Conservation (phyloP, 2,113 vertebrate genomes). For the Crotalus helleri region DNA sequence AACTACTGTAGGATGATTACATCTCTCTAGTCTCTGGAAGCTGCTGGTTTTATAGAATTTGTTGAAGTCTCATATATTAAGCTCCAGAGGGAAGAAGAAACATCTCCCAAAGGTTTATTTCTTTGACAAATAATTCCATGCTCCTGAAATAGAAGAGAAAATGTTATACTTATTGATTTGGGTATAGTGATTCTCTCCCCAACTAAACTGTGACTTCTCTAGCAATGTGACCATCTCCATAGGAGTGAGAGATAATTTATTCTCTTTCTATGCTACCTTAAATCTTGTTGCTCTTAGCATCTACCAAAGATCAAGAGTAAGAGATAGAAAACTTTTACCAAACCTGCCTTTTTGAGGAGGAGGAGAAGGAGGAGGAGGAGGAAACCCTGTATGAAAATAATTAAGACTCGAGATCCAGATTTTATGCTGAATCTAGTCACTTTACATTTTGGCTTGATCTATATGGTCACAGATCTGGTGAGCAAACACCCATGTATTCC, state of each 20-base stretch:
- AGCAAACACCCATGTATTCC: not conserved
- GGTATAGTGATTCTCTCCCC: not conserved
- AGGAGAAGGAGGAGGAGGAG: not conserved
- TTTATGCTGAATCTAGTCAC: not conserved
- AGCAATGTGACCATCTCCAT: not conserved
- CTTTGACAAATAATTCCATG: not conserved
- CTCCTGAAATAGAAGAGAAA: not conserved
- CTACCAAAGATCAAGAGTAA: too few relatives aligned
- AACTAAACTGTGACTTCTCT: not conserved
- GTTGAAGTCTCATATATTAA: not conserved
- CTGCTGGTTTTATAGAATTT: not conserved
- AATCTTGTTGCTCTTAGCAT: too few relatives aligned
- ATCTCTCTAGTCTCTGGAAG: not conserved
- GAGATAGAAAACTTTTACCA: not conserved
- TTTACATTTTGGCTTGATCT: not conserved
- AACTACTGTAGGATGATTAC: not conserved
- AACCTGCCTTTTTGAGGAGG: too few relatives aligned
- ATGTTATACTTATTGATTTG: not conserved
- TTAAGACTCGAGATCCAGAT: not conserved
- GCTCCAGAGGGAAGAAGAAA: not conserved
- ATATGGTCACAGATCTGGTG: not conserved
- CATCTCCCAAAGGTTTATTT: not conserved
- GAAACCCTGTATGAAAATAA: not conserved
- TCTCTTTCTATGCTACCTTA: too few relatives aligned
- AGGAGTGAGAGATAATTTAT: too few relatives aligned